Conservation (phyloP, 2,797 vertebrate genomes). For the Darevskia nairensis region DNA sequence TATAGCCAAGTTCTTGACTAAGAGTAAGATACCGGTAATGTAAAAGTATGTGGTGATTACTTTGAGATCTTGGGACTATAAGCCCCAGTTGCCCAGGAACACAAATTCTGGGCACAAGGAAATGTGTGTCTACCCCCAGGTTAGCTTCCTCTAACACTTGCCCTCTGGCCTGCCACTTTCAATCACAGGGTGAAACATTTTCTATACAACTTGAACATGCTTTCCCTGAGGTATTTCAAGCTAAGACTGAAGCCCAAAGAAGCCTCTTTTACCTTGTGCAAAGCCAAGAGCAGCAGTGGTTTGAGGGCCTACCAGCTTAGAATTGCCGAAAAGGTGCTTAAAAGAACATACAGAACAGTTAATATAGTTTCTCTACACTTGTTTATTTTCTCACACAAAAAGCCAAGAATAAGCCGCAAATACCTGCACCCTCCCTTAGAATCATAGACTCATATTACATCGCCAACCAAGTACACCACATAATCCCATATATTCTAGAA, state of each 20-base stretch:
- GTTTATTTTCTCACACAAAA: no score
- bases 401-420: no score
- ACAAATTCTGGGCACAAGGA: background rate
- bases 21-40: background rate
- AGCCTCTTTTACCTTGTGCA: background rate
- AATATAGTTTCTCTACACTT: no score
- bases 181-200: background rate
- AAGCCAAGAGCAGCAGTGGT: background rate
- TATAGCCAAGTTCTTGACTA: background rate
- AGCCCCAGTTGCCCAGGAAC: background rate
- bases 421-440: no score
- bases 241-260: background rate
- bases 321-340: no score
- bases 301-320: background rate
- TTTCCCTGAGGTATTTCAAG: background rate
- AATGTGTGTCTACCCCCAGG: background rate
- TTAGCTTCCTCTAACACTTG: background rate
- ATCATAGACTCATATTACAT: no score
- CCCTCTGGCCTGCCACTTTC: background rate
- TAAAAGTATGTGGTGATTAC: background rate
- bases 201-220: background rate
- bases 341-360: no score
- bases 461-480: no score
- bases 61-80: background rate
- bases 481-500: no score